Conservation (phyloP, 2,888 invertebrate species). For the Melolontha melolontha region DNA sequence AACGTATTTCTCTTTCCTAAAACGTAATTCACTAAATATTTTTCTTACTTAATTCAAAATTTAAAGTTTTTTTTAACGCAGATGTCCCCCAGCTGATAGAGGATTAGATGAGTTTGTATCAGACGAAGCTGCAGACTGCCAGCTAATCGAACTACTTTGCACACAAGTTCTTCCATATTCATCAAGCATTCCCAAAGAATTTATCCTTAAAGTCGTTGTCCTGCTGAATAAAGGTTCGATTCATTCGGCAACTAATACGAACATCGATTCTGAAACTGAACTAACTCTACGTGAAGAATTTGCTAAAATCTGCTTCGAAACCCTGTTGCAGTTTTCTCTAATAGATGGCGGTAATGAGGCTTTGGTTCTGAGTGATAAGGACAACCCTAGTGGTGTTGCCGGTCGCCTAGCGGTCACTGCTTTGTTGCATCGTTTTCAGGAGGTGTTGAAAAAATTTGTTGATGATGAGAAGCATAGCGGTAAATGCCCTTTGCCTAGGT, state of each 20-base stretch:
- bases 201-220: conserved; percentile 85
- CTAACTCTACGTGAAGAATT: conserved; percentile 92
- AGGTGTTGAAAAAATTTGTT: conserved; percentile 89
- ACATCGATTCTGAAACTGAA: conserved; percentile 82
- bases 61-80: conserved; percentile 49
- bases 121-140: conserved; percentile 85
- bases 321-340: conserved; percentile 92
- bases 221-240: conserved; percentile 88
- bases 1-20: conserved; percentile 93
- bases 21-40: conserved; percentile 67
- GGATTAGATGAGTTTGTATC: conserved; percentile 72
- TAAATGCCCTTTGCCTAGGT: conserved; percentile 88
- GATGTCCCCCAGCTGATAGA: conserved; percentile 69
- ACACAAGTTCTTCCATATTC: conserved; percentile 87
- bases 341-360: conserved; percentile 76
- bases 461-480: conserved; percentile 86
- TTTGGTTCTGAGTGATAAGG: conserved; percentile 63
- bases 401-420: conserved; percentile 91
- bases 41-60: not conserved
- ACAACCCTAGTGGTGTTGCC: conserved; percentile 59
- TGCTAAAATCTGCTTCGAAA: conserved; percentile 96
- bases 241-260: conserved; percentile 77
- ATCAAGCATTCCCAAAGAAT: conserved; percentile 81
- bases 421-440: conserved; percentile 90
- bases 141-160: conserved; percentile 83